A percentile compares a stretch with the other conserved stretches of the same genome.
Conservation (phyloP, 2,113 vertebrate genomes). For the Irena cyanogastra region DNA sequence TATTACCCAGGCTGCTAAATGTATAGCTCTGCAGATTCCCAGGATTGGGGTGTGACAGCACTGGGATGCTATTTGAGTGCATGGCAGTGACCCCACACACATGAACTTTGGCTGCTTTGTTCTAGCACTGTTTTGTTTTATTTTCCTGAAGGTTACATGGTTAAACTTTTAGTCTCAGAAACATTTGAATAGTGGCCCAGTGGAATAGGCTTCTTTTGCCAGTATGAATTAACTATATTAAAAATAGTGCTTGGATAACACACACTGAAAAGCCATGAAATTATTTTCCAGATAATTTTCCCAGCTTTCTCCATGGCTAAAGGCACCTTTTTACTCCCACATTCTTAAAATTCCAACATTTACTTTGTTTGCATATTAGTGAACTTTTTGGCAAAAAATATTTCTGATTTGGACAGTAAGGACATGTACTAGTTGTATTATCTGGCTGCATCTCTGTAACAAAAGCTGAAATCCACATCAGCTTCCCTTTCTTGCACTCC, state of each 20-base stretch:
- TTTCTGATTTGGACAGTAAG: background rate
- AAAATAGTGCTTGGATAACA: background rate
- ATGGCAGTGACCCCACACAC: background rate
- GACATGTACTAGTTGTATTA: background rate
- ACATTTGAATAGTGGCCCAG: background rate
- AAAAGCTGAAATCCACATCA: background rate
- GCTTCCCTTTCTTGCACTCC: background rate
- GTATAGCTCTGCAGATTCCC: background rate
- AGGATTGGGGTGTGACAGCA: background rate
- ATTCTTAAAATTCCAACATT: background rate
- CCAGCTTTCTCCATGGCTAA: background rate
- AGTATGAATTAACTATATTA: background rate
- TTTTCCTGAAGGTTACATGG: background rate
- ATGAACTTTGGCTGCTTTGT: background rate
- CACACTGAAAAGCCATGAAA: background rate
- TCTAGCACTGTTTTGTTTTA: background rate
- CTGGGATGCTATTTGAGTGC: background rate
- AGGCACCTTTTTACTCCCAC: background rate
- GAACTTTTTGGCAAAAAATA: background rate
- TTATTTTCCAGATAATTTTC: background rate
- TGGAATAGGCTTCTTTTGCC: background rate
- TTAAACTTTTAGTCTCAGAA: background rate
- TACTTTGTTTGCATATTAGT: background rate
- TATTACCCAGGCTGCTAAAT: background rate
- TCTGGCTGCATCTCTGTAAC: background rate